These are phyloP conservation scores for Chirona hameri DNA, from an alignment of 2,888 invertebrate species.

Conservation along the genomic window DNA sequence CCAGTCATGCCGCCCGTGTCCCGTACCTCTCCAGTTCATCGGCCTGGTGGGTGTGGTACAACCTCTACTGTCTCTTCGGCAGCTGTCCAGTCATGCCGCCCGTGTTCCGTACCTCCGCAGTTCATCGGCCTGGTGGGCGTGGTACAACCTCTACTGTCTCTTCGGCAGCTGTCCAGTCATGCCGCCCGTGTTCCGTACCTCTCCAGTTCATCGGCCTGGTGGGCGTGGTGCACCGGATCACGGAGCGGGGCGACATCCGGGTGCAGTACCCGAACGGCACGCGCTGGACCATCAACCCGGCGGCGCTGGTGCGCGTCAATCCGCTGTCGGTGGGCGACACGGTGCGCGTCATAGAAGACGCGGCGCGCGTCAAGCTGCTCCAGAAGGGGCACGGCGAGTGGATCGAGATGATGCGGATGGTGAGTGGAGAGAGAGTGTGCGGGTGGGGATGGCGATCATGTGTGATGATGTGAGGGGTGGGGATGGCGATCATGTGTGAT, in stretches of 20 bases:
- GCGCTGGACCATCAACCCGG: conserved; percentile 83
- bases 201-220: conserved; percentile 65
- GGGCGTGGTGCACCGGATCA: conserved; percentile 81
- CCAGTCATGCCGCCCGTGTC: too few relatives aligned
- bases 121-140: too few relatives aligned
- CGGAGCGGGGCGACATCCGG: conserved; percentile 78
- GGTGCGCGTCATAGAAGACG: conserved; percentile 68
- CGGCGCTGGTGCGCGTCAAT: conserved; percentile 66
- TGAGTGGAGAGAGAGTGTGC: conserved; percentile 47
- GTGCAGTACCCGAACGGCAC: conserved; percentile 65
- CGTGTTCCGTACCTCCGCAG: too few relatives aligned
- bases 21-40: too few relatives aligned
- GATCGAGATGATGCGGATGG: conserved; percentile 77
- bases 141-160: too few relatives aligned
- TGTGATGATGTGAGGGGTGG: too few relatives aligned
- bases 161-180: too few relatives aligned
- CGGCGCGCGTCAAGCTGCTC: conserved; percentile 64
- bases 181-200: conserved; percentile 35
- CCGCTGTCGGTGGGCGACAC: conserved; percentile 63
- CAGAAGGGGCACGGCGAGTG: conserved; percentile 85
- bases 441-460: too few relatives aligned
- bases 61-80: too few relatives aligned
- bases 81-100: too few relatives aligned
- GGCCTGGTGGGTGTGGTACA: too few relatives aligned
- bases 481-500: too few relatives aligned